Conservation (phyloP, 92 coral and sea anemone genomes). For the Palythoa caribaeorum region DNA sequence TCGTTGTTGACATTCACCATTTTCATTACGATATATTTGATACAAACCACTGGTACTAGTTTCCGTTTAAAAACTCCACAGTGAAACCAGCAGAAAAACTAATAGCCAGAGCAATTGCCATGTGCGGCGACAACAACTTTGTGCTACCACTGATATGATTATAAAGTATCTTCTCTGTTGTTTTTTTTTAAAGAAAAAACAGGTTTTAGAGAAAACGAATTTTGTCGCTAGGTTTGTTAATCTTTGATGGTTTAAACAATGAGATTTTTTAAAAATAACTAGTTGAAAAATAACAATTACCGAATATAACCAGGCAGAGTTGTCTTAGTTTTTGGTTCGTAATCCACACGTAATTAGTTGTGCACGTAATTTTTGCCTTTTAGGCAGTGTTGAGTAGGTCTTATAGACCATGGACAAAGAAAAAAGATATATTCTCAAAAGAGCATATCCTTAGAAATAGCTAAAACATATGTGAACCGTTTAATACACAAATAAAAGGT, state of each 20-base stretch:
- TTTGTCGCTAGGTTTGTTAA: too few relatives aligned
- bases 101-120: background rate
- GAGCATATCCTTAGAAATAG: background rate
- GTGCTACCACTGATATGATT: too few relatives aligned
- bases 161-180: too few relatives aligned
- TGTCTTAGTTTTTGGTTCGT: background rate
- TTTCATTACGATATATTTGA: background rate
- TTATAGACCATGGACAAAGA: conserved; percentile 17
- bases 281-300: background rate
- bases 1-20: background rate
- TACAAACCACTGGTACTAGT: background rate
- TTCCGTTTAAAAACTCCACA: background rate
- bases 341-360: background rate
- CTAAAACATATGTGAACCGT: too few relatives aligned
- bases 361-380: conserved; percentile 48
- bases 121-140: background rate
- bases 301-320: background rate
- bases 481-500: background rate
- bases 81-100: background rate
- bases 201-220: too few relatives aligned
- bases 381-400: conserved; percentile 50
- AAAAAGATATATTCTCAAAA: background rate
- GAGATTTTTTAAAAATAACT: background rate
- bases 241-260: too few relatives aligned
- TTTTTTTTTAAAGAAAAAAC: too few relatives aligned